These are phyloP conservation scores for Fulica atra DNA, from an alignment of 2,113 vertebrate species.

Conservation along the genomic window DNA sequence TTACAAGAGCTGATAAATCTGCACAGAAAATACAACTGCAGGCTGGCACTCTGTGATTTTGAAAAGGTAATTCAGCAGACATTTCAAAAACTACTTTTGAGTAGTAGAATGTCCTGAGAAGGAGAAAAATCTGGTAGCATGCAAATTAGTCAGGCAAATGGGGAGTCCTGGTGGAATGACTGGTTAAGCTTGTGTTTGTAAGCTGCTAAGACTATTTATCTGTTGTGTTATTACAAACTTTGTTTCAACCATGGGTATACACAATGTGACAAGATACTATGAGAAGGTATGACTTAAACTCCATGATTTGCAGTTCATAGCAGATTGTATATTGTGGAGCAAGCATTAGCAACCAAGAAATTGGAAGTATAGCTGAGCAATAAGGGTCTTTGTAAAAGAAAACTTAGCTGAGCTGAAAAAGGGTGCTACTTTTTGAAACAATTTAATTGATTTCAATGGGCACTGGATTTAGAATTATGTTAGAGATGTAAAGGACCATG, in stretches of 20 bases:
- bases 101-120: neutral
- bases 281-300: neutral
- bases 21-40: slow-evolving; percentile 89
- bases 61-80: slow-evolving; percentile 83
- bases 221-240: neutral
- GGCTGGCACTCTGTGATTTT: slow-evolving; percentile 87
- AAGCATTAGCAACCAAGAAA: neutral
- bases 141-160: neutral
- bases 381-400: neutral
- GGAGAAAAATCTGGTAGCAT: neutral
- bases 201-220: neutral
- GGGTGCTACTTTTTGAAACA: neutral
- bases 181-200: neutral
- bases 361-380: neutral
- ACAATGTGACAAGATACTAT: neutral
- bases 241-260: neutral
- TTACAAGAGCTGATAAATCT: slow-evolving; percentile 85
- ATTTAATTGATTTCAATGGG: neutral
- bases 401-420: neutral
- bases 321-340: neutral
- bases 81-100: neutral
- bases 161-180: neutral
- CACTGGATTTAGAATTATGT: neutral
- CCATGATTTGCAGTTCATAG: neutral
- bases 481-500: neutral